Conservation (phyloP, 2,113 vertebrate species). For the Pleuronectes platessa region DNA sequence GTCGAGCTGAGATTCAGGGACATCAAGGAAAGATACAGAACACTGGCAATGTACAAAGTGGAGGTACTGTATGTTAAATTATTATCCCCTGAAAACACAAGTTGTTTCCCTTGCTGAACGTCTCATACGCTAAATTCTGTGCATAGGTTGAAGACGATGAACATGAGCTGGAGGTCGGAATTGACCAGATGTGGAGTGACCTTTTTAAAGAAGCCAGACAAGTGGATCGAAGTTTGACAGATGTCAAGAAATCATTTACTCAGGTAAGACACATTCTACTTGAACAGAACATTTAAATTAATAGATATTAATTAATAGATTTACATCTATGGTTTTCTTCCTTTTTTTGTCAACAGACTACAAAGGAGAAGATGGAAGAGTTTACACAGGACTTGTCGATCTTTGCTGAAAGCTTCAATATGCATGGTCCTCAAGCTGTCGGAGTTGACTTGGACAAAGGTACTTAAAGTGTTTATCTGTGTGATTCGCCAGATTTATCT, state of each 20-base stretch:
- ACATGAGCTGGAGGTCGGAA: conserved; percentile 70
- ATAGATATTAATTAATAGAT: not conserved
- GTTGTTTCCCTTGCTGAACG: not conserved
- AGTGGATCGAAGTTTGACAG: conserved; percentile 84
- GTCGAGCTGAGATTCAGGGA: conserved; percentile 88
- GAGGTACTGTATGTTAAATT: conserved; percentile 77
- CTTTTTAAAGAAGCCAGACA: conserved; percentile 84
- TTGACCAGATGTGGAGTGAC: conserved; percentile 83
- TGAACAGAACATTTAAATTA: not conserved
- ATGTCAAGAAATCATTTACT: conserved; percentile 88
- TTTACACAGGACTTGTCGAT: conserved; percentile 80
- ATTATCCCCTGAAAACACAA: not conserved
- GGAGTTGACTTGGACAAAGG: conserved; percentile 93
- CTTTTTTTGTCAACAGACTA: conserved; percentile 79
- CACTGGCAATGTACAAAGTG: conserved; percentile 86
- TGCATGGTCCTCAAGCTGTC: conserved; percentile 89
- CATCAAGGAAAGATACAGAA: conserved; percentile 90
- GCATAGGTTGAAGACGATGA: conserved; percentile 85
- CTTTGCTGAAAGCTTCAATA: conserved; percentile 86
- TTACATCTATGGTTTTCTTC: not conserved
- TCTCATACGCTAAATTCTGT: not conserved
- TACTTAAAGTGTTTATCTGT: conserved; percentile 43
- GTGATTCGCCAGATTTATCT: not conserved
- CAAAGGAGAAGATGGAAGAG: conserved; percentile 81
- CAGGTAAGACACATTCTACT: conserved; percentile 77